Percentiles rank a stretch among this genome's conserved stretches.
Evolutionary conservation across 92 coral and sea anemone genomes (phyloP).

Genomic region (Actinernus sp.): DNA sequence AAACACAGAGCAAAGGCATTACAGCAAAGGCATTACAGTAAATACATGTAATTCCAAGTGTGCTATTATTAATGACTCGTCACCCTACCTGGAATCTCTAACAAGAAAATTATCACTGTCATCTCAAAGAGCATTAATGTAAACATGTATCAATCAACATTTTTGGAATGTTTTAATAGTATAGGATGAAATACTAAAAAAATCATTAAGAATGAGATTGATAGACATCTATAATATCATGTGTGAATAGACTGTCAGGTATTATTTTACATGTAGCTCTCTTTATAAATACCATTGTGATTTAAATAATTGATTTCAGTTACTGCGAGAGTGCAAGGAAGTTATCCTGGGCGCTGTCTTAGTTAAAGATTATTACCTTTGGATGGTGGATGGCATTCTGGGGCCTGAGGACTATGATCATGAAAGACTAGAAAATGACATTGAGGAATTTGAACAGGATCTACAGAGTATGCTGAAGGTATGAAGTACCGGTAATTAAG

Average conservation of each 20-base stretch:
- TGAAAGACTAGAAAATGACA: slow-evolving; percentile 75
- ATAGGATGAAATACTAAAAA: too few species aligned
- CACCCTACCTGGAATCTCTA: too few species aligned
- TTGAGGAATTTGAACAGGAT: slow-evolving; percentile 93
- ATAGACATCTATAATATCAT: too few species aligned
- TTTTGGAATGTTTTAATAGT: background rate
- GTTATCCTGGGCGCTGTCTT: slow-evolving; percentile 89
- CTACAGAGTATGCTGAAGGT: slow-evolving; percentile 88
- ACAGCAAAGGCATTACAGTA: too few species aligned
- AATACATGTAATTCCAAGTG: too few species aligned
- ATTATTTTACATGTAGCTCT: too few species aligned
- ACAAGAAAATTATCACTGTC: too few species aligned
- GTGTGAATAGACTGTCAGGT: too few species aligned
- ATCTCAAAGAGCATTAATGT: too few species aligned
- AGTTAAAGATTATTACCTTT: slow-evolving; percentile 91
- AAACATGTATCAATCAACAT: background rate
- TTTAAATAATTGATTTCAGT: slow-evolving; percentile 29
- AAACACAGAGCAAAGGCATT: too few species aligned
- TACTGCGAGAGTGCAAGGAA: slow-evolving; percentile 94
- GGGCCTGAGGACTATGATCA: slow-evolving; percentile 53
- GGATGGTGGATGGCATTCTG: slow-evolving; percentile 79
- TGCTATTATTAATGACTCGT: too few species aligned
- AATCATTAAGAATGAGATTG: too few species aligned
- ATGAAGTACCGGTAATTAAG: background rate
- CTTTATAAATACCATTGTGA: background rate